Evolutionary conservation across 2,797 vertebrate genomes (phyloP).

Genomic region (Urosaurus nigricauda): DNA sequence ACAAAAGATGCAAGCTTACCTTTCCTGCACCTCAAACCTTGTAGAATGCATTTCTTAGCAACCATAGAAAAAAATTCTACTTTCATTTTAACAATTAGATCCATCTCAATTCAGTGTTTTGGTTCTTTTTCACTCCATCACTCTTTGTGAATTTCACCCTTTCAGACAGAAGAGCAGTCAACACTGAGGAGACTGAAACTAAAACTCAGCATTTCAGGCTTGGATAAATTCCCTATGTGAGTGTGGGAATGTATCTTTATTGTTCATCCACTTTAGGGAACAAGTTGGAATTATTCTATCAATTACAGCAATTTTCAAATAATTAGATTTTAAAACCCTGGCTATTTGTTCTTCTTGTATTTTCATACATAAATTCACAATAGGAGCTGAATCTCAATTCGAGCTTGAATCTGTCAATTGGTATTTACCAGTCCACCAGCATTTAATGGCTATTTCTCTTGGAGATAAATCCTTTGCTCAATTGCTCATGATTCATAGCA

Average conservation of each 20-base stretch:
- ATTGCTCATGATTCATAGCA: slow-evolving; percentile 67
- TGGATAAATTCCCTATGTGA: not conserved
- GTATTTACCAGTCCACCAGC: slow-evolving; percentile 63
- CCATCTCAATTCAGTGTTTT: not conserved
- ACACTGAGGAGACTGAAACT: not conserved
- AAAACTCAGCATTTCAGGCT: not conserved
- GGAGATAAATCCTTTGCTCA: slow-evolving; percentile 53
- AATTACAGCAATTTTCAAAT: slow-evolving; percentile 42
- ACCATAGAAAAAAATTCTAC: not conserved
- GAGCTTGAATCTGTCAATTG: slow-evolving; percentile 59
- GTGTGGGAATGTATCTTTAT: not conserved
- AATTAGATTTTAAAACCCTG: slow-evolving; percentile 36
- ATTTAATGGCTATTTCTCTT: slow-evolving; percentile 63
- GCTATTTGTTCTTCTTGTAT: slow-evolving; percentile 38
- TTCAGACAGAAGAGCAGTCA: not conserved
- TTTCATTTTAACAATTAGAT: slow-evolving; percentile 13
- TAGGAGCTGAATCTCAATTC: slow-evolving; percentile 49
- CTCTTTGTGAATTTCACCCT: not conserved
- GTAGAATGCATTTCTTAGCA: not conserved
- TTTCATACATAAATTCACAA: slow-evolving; percentile 28
- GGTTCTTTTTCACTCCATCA: not conserved
- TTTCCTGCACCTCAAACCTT: not conserved
- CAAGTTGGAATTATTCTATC: not conserved
- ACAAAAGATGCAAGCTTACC: not conserved
- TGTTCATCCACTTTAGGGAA: slow-evolving; percentile 34